phyloP scores from a whole-genome alignment of 2,113 vertebrate species.

The Tenebrosternarchus preto region DNA sequence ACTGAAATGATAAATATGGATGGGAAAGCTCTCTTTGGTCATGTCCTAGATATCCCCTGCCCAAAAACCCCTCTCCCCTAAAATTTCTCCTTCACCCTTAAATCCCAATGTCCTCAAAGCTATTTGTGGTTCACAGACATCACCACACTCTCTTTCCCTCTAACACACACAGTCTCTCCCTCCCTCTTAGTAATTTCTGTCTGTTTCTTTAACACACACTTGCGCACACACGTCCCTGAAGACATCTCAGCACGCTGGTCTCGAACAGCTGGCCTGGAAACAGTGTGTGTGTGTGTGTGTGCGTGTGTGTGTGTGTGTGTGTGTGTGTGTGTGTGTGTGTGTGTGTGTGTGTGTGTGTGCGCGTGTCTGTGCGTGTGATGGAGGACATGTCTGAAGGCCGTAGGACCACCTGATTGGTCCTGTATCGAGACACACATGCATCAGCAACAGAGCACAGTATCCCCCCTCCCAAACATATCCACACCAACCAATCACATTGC shows the following conservation, averaged over 20 bases:
- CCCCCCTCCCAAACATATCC: too few species aligned
- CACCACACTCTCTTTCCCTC: background rate
- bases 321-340: slow-evolving; percentile 15
- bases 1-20: background rate
- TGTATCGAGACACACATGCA: too few species aligned
- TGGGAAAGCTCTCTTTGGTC: background rate
- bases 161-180: slow-evolving; percentile 7
- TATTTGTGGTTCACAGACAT: slow-evolving; percentile 14
- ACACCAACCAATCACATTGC: too few species aligned
- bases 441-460: too few species aligned
- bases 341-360: slow-evolving; percentile 11
- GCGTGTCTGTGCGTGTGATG: slow-evolving; percentile 19
- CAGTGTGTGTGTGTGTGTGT: slow-evolving; percentile 11
- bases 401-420: too few species aligned
- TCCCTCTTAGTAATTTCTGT: slow-evolving; percentile 33
- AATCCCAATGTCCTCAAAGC: slow-evolving; percentile 14
- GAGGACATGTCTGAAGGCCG: background rate
- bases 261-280: background rate
- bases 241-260: background rate
- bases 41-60: background rate
- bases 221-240: background rate
- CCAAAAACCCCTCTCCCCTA: background rate
- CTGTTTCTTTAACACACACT: background rate
- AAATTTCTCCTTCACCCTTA: slow-evolving; percentile 5
- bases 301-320: slow-evolving; percentile 16